phyloP scores from a whole-genome alignment of 2,888 invertebrate species.

The Dolomedes plantarius region DNA sequence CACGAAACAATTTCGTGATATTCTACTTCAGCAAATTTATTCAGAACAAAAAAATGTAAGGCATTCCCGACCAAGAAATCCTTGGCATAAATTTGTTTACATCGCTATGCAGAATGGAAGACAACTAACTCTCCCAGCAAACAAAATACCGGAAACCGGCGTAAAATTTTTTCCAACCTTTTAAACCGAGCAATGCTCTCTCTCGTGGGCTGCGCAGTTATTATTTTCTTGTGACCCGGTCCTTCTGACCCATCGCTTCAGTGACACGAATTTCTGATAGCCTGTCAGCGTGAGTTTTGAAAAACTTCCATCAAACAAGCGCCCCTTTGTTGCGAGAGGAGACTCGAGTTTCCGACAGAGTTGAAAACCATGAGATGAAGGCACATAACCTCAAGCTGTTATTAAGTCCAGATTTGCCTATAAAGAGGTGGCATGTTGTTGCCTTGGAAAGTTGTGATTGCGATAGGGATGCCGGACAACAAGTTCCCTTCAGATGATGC shows the following conservation, averaged over 20 bases:
- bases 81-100: background rate
- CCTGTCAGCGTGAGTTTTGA: constrained; percentile 14
- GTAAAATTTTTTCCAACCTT: background rate
- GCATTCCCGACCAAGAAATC: background rate
- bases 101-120: background rate
- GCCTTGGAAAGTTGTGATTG: background rate
- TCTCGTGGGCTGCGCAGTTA: background rate
- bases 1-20: too few species aligned
- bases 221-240: background rate
- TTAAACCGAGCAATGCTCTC: background rate
- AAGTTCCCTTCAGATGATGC: background rate
- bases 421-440: background rate
- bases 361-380: background rate
- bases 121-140: background rate
- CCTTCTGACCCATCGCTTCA: background rate
- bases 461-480: background rate
- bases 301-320: background rate
- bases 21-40: too few species aligned
- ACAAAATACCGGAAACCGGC: background rate
- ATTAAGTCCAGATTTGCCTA: constrained; percentile 1
- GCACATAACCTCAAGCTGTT: constrained; percentile 3
- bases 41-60: too few species aligned
- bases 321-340: background rate
- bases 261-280: constrained; percentile 10
- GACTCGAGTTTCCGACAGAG: background rate